Conservation (phyloP, 2,113 vertebrate genomes). For the Tragelaphus imberbis region DNA sequence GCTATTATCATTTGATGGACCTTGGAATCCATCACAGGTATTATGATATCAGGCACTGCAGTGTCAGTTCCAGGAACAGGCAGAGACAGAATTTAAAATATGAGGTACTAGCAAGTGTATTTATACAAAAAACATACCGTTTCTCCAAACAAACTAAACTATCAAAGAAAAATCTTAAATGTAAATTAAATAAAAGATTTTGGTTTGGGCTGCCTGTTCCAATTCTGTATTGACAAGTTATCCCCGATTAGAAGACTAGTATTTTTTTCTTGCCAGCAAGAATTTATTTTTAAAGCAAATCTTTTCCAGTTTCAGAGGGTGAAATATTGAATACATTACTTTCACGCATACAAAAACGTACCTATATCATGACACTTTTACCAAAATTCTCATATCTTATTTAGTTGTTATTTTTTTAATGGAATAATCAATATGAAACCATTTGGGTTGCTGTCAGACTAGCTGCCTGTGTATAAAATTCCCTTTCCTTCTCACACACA, state of each 20-base stretch:
- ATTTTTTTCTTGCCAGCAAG: constrained; percentile 40
- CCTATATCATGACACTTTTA: neutral
- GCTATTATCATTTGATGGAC: neutral
- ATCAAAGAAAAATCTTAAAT: neutral
- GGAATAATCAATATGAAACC: constrained; percentile 63
- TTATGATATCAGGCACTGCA: neutral
- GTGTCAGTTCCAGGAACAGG: neutral
- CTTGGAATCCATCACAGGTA: neutral
- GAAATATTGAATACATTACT: constrained; percentile 40
- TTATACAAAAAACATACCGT: neutral
- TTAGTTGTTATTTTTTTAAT: constrained; percentile 61
- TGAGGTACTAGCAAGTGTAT: neutral
- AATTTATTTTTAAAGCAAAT: constrained; percentile 59
- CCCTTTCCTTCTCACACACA: constrained; percentile 17
- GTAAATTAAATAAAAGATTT: constrained; percentile 1
- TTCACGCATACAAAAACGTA: constrained; percentile 27
- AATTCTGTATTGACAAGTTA: neutral
- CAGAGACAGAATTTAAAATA: neutral
- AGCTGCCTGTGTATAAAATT: constrained; percentile 30
- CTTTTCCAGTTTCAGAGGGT: constrained; percentile 45
- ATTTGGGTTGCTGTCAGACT: constrained; percentile 43
- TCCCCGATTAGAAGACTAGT: neutral
- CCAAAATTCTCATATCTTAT: constrained; percentile 52
- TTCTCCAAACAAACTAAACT: neutral
- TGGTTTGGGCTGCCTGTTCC: neutral